Conservation (phyloP, 2,113 vertebrate genomes). For the Lepisosteus oculatus region DNA sequence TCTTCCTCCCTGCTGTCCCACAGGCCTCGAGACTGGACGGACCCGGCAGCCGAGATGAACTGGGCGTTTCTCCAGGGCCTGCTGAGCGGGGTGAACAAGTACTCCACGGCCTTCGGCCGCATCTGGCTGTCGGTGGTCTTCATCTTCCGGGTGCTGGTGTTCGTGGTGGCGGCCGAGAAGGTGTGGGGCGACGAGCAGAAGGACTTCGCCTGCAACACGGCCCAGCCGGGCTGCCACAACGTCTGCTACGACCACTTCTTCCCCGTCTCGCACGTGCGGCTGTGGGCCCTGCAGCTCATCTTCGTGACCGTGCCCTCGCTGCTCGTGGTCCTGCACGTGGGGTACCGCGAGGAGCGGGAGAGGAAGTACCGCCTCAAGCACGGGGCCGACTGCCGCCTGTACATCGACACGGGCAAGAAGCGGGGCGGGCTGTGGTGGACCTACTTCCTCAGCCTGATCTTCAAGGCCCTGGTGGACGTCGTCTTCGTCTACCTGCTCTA, state of each 20-base stretch:
- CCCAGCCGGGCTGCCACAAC: slow-evolving; percentile 87
- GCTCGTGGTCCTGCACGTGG: slow-evolving; percentile 90
- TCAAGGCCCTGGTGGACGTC: slow-evolving; percentile 77
- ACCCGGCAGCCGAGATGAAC: slow-evolving; percentile 72
- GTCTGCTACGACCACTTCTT: slow-evolving; percentile 92
- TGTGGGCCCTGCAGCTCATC: slow-evolving; percentile 98
- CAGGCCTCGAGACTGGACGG: slow-evolving; percentile 29
- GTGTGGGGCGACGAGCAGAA: slow-evolving; percentile 93
- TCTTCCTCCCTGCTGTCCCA: slow-evolving; percentile 38
- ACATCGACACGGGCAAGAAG: slow-evolving; percentile 82
- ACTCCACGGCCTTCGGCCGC: slow-evolving; percentile 89
- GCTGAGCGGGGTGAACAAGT: slow-evolving; percentile 86
- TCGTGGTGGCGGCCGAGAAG: slow-evolving; percentile 83
- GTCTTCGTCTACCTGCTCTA: slow-evolving; percentile 82
- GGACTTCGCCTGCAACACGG: slow-evolving; percentile 90
- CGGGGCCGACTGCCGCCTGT: slow-evolving; percentile 56
- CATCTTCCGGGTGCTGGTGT: slow-evolving; percentile 90
- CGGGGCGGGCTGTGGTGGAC: slow-evolving; percentile 94
- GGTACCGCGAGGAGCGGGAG: slow-evolving; percentile 80
- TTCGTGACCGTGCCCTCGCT: slow-evolving; percentile 92
- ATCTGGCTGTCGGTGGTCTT: slow-evolving; percentile 93
- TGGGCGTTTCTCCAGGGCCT: slow-evolving; percentile 83
- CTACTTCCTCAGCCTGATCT: slow-evolving; percentile 81
- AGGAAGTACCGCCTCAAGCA: slow-evolving; percentile 47
- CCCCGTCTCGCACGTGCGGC: slow-evolving; percentile 87